phyloP scores from a whole-genome alignment of 2,888 invertebrate genomes.

The Mesoligia furuncula region DNA sequence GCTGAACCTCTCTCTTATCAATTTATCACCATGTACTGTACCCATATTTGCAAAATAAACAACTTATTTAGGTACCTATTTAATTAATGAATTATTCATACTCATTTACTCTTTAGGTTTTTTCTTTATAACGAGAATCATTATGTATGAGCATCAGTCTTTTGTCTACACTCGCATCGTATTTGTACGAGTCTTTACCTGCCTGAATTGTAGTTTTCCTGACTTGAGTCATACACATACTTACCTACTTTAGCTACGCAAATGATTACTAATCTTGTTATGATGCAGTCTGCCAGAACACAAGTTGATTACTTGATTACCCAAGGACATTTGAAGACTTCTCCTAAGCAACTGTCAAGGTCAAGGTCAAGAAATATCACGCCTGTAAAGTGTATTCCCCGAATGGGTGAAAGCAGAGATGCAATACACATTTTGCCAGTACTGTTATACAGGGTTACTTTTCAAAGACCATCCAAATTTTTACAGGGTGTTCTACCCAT shows the following conservation, averaged over 20 bases:
- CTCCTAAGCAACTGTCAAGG: neutral
- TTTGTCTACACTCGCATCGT: conserved; percentile 13
- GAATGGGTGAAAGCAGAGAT: too few relatives aligned
- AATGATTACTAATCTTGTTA: conserved; percentile 8
- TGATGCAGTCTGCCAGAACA: neutral
- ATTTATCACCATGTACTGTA: too few relatives aligned
- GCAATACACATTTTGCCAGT: neutral
- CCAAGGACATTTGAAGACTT: neutral
- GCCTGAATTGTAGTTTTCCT: conserved; percentile 11
- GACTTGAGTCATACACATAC: neutral
- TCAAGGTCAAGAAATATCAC: neutral
- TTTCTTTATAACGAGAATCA: neutral
- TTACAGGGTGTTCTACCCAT: too few relatives aligned
- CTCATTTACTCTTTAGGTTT: conserved; percentile 7
- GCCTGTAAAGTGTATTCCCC: neutral
- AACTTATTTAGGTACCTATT: too few relatives aligned
- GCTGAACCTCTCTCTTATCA: too few relatives aligned
- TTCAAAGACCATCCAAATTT: too few relatives aligned
- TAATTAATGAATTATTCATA: neutral
- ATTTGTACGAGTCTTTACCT: neutral
- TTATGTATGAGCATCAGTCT: neutral
- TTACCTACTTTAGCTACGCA: neutral
- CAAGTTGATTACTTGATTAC: too few relatives aligned
- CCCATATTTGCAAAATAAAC: too few relatives aligned
- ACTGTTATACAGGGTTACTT: too few relatives aligned